Evolutionary conservation across 2,113 vertebrate genomes (phyloP).

Genomic region (Lathamus discolor): DNA sequence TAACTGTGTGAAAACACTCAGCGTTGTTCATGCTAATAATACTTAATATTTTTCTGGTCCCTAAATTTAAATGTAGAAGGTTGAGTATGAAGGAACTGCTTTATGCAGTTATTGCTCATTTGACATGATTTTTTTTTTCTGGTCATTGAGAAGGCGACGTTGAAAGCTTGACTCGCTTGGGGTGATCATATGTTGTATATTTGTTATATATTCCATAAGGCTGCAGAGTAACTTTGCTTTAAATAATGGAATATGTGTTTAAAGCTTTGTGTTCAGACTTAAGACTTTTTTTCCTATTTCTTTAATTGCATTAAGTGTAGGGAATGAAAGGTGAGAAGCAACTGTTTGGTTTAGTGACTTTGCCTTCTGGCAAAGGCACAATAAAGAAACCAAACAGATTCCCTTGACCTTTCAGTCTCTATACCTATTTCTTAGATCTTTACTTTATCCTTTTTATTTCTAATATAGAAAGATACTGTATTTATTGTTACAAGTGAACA

Average conservation of each 20-base stretch:
- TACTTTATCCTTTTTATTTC: constrained; percentile 79
- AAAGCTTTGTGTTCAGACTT: constrained; percentile 92
- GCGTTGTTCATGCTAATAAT: constrained; percentile 81
- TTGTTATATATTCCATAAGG: constrained; percentile 96
- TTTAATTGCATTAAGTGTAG: constrained; percentile 80
- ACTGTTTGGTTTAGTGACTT: constrained; percentile 91
- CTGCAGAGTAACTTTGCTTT: constrained; percentile 96
- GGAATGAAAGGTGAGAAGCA: constrained; percentile 90
- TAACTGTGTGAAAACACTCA: constrained; percentile 81
- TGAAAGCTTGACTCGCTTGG: constrained; percentile 74
- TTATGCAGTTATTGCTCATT: constrained; percentile 74
- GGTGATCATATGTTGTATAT: constrained; percentile 74
- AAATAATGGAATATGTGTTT: constrained; percentile 82
- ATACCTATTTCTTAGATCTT: constrained; percentile 79
- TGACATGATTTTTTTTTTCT: constrained; percentile 69
- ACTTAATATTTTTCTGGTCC: constrained; percentile 74
- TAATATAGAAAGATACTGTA: constrained; percentile 81
- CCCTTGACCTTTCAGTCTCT: constrained; percentile 92
- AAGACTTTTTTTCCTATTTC: constrained; percentile 79
- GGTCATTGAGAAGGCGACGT: constrained; percentile 65
- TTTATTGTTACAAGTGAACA: constrained; percentile 75
- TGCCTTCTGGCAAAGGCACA: constrained; percentile 83
- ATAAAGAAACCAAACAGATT: constrained; percentile 87
- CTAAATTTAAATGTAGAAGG: constrained; percentile 71
- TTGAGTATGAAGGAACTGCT: constrained; percentile 71